Base-by-base conservation (phyloP, 2,888 invertebrate species). In the Yponomeuta evonymella region DNA sequence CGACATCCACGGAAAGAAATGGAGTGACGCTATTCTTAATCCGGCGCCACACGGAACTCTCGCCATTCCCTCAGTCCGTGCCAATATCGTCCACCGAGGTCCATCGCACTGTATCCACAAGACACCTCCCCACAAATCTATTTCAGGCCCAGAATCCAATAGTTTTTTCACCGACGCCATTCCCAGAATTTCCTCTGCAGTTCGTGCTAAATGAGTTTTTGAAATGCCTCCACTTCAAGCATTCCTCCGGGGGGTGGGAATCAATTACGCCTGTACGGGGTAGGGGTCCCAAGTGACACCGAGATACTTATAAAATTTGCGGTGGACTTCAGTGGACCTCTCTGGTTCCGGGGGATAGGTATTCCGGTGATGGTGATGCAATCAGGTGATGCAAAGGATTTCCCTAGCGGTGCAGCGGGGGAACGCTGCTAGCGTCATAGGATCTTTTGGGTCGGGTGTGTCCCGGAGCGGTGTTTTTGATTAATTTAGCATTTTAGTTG, bases 191-290 rank as follows among this genome's bases (percentile, higher is more conserved):
- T 48, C 33, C 58, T 68, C 58, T 12, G 51, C 51, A 58, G 51
- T 9, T 15, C 51, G 51, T 15, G 15, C 51, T 58, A 67, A 67
- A 67, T 67, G 43, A 48, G 48, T 67, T 67, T 72, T 71, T 70
- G 68, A 70, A 66, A 70, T 71, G 29, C 70, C 67, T 48, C 51
- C 51, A 12, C 51, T 67, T 10, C 43, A 67, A 10, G 43, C 67
- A 67, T 67, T 67, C 67, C 48, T 67, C 15, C 23, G 33, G 65
- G 65, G 65, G 65, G 65, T 8, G 65, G 65, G 65, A 65, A 65
- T 65, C 65, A 67, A 67, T 65, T 65, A 70, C 36, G 64, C 36
- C 15, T 15, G 51, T 51, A 51, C 51, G 51, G 10, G 51, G 51
- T 8, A 15, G 51, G 0, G 3, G 51, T 58, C 51, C 51, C 1